These are phyloP conservation scores for Diglossa cyanea DNA, from an alignment of 2,797 vertebrate genomes.

Conservation along the genomic window DNA sequence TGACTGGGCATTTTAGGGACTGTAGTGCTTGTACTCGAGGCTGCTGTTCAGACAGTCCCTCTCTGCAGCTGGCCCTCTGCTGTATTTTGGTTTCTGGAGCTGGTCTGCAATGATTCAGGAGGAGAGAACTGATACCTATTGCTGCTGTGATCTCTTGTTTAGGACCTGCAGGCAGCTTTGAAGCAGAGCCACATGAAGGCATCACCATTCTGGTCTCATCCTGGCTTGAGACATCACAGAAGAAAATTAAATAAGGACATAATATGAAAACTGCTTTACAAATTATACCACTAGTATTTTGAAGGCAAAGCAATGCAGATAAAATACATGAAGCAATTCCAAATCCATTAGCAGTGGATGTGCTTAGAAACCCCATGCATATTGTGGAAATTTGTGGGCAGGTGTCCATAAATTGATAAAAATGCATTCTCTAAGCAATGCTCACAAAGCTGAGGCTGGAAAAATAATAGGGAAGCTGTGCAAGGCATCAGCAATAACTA, in stretches of 20 bases:
- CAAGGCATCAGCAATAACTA: neutral
- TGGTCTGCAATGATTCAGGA: neutral
- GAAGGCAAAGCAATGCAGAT: neutral
- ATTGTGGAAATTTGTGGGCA: neutral
- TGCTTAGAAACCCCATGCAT: neutral
- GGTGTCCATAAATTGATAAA: slow-evolving; percentile 12
- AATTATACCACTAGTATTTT: neutral
- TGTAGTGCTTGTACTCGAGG: neutral
- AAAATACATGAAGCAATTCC: neutral
- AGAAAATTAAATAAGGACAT: slow-evolving; percentile 32
- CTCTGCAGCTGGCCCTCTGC: neutral
- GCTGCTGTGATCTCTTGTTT: neutral
- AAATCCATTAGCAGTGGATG: neutral
- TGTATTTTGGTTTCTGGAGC: neutral
- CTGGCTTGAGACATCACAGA: neutral
- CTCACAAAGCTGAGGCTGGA: neutral
- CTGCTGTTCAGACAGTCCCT: neutral
- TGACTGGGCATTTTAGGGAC: neutral
- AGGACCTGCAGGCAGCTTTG: neutral
- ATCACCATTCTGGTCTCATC: slow-evolving; percentile 21
- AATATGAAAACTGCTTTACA: neutral
- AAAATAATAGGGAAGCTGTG: neutral
- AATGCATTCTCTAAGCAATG: neutral
- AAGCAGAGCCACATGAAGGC: neutral
- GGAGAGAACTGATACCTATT: neutral